phyloP scores from a whole-genome alignment of 2,797 vertebrate genomes.

The Siniperca scherzeri region DNA sequence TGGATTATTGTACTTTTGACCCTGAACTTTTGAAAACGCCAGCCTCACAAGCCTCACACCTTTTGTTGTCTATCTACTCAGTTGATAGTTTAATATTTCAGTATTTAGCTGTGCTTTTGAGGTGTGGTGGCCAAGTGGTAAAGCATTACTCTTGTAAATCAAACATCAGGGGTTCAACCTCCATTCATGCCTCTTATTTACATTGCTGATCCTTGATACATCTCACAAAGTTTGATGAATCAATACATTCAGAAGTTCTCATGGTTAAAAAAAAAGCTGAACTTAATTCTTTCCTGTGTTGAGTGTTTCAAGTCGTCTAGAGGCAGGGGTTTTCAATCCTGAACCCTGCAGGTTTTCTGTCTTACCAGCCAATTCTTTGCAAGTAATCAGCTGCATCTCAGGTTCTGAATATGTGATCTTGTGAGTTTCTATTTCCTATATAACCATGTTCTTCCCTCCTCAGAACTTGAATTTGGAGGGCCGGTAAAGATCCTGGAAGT shows the following conservation, averaged over 20 bases:
- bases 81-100: not conserved
- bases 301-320: not conserved
- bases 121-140: not conserved
- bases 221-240: not conserved
- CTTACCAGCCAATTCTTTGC: not conserved
- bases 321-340: not conserved
- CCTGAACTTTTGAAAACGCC: not conserved
- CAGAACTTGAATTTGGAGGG: not conserved
- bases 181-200: not conserved
- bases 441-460: not conserved
- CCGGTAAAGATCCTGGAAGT: not conserved
- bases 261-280: not conserved
- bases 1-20: not conserved
- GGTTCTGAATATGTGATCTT: not conserved
- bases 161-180: not conserved
- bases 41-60: not conserved
- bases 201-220: not conserved
- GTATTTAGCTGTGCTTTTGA: not conserved
- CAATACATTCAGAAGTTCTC: not conserved
- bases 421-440: not conserved
- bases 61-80: not conserved
- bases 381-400: not conserved
- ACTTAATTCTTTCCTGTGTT: not conserved
- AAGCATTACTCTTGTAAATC: not conserved
- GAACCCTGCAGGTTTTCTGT: not conserved